Base-by-base conservation (phyloP, 2,113 vertebrate genomes). In the Mugil cephalus region DNA sequence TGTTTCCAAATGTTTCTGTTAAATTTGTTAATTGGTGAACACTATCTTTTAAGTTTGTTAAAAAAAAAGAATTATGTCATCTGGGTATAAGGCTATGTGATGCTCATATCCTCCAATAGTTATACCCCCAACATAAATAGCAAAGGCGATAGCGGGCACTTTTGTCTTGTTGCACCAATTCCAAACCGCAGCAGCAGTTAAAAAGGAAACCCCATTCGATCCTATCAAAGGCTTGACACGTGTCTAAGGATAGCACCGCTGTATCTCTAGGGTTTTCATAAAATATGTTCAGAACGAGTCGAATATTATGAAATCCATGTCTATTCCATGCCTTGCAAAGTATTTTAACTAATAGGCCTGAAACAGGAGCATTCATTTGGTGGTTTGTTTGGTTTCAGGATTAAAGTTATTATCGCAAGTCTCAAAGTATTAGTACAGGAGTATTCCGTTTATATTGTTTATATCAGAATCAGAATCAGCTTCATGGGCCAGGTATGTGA, bases 121-220 rank as follows among this genome's bases (percentile, higher is more conserved):
- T n/a, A n/a, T n/a, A n/a, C n/a, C n/a, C n/a, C n/a, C n/a, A 2
- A 52, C 7, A 30, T 11, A 52, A 52, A 52, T 30, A 52, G 21
- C 12, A 51, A 14, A 30, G 50, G 50, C 4, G 19, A 52, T 30
- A n/a, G n/a, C 17, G 43, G 30, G 18, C 43, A 47, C 12, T 39
- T 38, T 13, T 59, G 55, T 43, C 39, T 43, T 17, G 42, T 64
- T n/a, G 18, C 35, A 21, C 35, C 62, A 50, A 39, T n/a, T 50
- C 35, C 6, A 9, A 0, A 64, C 5, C 34, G 35, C 1, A 0
- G 61, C 14, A n/a, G 61, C 34, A 64, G 0, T 64, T 39, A 0
- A 48, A n/a, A 50, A 64, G 46, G 7, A 1, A 39, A 5, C 9
- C 18, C 35, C 46, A 64, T 6, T 64, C 46, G 8, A 64, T 64